phyloP scores from a whole-genome alignment of 2,113 vertebrate species.

The Corynorhinus townsendii region DNA sequence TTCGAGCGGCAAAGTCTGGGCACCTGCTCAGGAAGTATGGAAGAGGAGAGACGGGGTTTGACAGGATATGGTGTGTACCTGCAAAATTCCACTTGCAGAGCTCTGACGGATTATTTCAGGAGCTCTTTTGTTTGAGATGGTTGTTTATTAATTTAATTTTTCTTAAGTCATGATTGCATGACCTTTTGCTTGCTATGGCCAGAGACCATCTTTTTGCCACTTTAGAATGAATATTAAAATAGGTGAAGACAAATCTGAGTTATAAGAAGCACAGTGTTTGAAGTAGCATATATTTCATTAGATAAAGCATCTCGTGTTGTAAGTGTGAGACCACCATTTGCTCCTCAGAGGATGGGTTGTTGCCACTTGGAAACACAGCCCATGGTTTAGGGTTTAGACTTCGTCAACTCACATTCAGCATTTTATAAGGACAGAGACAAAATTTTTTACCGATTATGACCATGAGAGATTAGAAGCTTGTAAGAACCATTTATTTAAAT shows the following conservation, averaged over 20 bases:
- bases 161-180: not conserved
- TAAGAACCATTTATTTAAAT: not conserved
- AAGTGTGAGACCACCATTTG: not conserved
- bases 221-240: slow-evolving; percentile 30
- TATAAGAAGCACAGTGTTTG: not conserved
- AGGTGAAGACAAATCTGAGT: not conserved
- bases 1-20: not conserved
- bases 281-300: not conserved
- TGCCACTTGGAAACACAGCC: not conserved
- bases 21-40: not conserved
- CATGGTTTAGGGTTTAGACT: not conserved
- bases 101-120: not conserved
- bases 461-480: not conserved
- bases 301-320: not conserved
- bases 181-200: not conserved
- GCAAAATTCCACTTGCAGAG: not conserved
- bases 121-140: not conserved
- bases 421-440: not conserved
- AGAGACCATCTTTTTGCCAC: not conserved
- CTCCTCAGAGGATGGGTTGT: not conserved
- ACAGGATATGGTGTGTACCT: not conserved
- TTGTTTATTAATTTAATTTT: not conserved
- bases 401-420: not conserved
- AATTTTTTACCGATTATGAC: not conserved
- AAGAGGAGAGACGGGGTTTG: not conserved